phyloP scores from a whole-genome alignment of 23 tunicate species.

The Styela clava region DNA sequence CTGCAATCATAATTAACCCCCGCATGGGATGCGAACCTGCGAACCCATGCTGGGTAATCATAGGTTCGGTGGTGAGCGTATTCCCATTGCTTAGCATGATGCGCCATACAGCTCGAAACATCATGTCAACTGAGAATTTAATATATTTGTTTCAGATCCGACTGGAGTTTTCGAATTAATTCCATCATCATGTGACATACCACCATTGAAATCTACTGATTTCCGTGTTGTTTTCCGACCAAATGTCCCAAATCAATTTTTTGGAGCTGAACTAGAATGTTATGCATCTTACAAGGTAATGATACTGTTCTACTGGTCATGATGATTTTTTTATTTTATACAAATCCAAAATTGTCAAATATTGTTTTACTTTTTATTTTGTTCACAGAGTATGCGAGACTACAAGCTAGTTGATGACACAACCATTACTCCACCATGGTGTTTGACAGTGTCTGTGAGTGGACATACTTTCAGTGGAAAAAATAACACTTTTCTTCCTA shows the following conservation, averaged over 20 bases:
- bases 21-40: too few relatives aligned
- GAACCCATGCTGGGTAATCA: too few relatives aligned
- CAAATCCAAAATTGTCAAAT: neutral
- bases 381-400: conserved; percentile 53
- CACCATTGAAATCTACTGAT: conserved; percentile 64
- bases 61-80: too few relatives aligned
- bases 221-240: conserved; percentile 69
- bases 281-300: conserved; percentile 68
- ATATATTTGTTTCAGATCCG: conserved; percentile 45
- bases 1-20: too few relatives aligned
- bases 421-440: conserved; percentile 56
- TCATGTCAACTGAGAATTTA: too few relatives aligned
- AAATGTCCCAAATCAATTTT: conserved; percentile 62
- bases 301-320: neutral
- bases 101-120: too few relatives aligned
- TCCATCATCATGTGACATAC: conserved; percentile 75
- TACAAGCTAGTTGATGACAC: conserved; percentile 62
- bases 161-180: conserved; percentile 40
- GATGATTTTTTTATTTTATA: neutral
- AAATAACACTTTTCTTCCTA: conserved; percentile 60
- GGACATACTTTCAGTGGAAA: conserved; percentile 81
- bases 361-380: neutral
- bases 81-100: too few relatives aligned
- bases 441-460: conserved; percentile 53
- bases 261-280: conserved; percentile 65